Evolutionary conservation across 2,888 invertebrate genomes (phyloP), one percentile per base, ranked within the genome.

Genomic region (Phortica okadai): DNA sequence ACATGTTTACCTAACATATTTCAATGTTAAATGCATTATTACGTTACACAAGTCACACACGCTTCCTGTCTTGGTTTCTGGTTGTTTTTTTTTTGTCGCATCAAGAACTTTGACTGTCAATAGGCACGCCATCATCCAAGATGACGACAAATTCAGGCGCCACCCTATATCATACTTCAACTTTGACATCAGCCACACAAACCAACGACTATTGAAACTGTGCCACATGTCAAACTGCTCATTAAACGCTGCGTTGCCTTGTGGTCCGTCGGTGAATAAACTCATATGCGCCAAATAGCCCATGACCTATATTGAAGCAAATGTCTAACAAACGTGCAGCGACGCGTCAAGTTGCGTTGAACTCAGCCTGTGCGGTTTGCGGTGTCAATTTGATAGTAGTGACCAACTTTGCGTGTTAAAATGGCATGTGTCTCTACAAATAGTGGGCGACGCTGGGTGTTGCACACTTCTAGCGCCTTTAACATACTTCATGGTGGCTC

Each of bases 241-340:
- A 69, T 67, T 67, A 25, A 62, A 21, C 33, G 62, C 16, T 62
- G 62, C 62, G 56, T 21, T 50, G 50, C 14, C 1, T 62, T 64
- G 33, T 14, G 64, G 50, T 25, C 62, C 21, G 16, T 44, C 69
- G 69, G 69, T 69, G 69, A 69, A 44, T 69, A 69, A 69, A 69
- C 69, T 69, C 11, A 11, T 45, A 45, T 69, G 44, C 69, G 69
- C 44, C 69, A 69, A 50, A 69, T 69, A 69, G 25, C 11, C 50
- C 25, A 69, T 69, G 69, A 69, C 69, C 69, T 45, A 69, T 69
- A 62, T 62, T 25, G 10, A 5, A 33, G 33, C 33, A 33, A 33
- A 33, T 5, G 33, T 33, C 33, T 33, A 33, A 33, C 33, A n/a
- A n/a, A 16, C 58, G 58, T 59, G 21, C n/a, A 16, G 58, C 50